phyloP scores from a whole-genome alignment of 2,797 vertebrate species.

The Amphiprion clarkii region DNA sequence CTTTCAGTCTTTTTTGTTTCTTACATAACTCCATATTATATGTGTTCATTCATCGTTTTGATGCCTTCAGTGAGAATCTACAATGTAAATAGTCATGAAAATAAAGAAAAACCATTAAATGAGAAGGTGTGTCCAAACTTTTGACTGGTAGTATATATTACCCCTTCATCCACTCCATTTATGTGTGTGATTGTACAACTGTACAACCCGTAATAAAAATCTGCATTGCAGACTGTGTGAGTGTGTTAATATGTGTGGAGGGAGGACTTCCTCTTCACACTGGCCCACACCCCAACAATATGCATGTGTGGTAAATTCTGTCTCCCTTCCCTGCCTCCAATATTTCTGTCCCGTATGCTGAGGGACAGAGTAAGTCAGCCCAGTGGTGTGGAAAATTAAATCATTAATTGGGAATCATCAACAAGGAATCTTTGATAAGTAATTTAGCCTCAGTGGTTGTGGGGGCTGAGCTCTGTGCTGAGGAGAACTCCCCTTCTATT shows the following conservation, averaged over 20 bases:
- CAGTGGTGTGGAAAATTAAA: slow-evolving; percentile 84
- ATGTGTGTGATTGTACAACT: neutral
- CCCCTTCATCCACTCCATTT: no score
- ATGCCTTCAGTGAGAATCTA: no score
- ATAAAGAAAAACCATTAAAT: no score
- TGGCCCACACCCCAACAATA: slow-evolving; percentile 60
- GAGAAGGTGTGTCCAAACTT: no score
- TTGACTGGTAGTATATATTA: no score
- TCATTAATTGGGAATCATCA: slow-evolving; percentile 84
- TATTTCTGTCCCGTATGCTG: slow-evolving; percentile 79
- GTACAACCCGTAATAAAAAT: neutral
- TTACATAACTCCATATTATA: no score
- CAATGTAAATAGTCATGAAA: no score
- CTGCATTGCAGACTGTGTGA: neutral
- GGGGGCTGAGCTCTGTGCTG: slow-evolving; percentile 48
- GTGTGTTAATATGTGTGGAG: neutral
- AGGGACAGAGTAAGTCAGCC: slow-evolving; percentile 64
- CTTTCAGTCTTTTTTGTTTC: no score
- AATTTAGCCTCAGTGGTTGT: slow-evolving; percentile 68
- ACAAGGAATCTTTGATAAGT: slow-evolving; percentile 80
- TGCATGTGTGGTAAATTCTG: slow-evolving; percentile 70
- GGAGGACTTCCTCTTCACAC: slow-evolving; percentile 25
- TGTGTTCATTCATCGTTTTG: no score
- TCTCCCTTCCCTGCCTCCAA: slow-evolving; percentile 66
- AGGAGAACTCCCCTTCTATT: slow-evolving; percentile 49